phyloP scores from a whole-genome alignment of 2,797 vertebrate genomes.

The Lepus townsendii region DNA sequence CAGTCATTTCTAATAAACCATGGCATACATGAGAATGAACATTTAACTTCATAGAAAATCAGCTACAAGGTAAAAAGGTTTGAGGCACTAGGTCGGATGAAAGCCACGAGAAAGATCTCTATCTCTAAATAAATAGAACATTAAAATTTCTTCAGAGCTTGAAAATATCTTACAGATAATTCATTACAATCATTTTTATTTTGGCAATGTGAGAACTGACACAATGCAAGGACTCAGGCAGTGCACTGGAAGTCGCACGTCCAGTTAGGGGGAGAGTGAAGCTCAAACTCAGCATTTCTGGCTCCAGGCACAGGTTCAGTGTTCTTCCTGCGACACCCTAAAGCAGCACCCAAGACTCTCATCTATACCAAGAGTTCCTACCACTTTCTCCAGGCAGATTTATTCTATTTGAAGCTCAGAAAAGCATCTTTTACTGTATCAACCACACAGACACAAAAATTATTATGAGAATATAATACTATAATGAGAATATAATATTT shows the following conservation, averaged over 20 bases:
- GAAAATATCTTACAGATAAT: slow-evolving; percentile 42
- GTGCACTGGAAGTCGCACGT: neutral
- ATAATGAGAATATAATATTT: slow-evolving; percentile 52
- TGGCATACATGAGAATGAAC: slow-evolving; percentile 71
- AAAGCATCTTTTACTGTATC: neutral
- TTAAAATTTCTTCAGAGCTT: slow-evolving; percentile 12
- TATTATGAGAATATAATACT: slow-evolving; percentile 62
- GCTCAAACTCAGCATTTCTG: neutral
- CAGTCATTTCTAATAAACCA: slow-evolving; percentile 80
- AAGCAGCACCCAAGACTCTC: neutral
- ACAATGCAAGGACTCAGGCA: neutral
- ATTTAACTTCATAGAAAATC: slow-evolving; percentile 76
- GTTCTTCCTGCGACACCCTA: neutral
- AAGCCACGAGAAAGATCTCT: slow-evolving; percentile 68
- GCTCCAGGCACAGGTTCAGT: neutral
- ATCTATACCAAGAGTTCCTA: neutral
- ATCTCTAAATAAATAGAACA: slow-evolving; percentile 75
- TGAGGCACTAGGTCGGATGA: slow-evolving; percentile 70
- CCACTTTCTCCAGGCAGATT: neutral
- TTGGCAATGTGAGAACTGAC: slow-evolving; percentile 25
- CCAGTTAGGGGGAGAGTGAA: neutral
- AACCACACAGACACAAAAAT: neutral
- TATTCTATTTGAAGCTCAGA: neutral
- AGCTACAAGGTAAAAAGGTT: slow-evolving; percentile 65
- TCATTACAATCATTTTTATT: slow-evolving; percentile 33